Evolutionary conservation across 2,888 invertebrate species (phyloP), one percentile per base, ranked within the genome.

Genomic region (Peribatodes rhomboidaria): DNA sequence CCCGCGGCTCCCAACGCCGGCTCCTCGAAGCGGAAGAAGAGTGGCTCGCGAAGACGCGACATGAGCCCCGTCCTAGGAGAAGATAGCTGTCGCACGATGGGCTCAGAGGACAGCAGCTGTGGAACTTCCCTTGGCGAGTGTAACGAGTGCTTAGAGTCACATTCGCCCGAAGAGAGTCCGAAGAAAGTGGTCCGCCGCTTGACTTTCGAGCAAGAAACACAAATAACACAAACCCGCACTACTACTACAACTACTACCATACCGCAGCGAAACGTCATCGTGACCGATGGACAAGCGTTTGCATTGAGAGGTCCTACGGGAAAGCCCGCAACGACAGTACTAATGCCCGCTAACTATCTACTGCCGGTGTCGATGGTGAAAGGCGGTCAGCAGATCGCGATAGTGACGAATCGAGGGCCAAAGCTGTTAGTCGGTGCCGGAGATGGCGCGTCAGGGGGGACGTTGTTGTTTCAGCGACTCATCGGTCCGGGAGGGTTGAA

Each of bases 21-120:
- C 16, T 95, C 95, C 46, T 94, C 95, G 0, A 96, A 96, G 68
- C 94, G 96, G 46, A 95, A 96, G 76, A 96, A 96, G 81, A 95
- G 94, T 61, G 93, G 94, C 42, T 94, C 94, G 16, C 95, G 96
- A 20, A 88, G 86, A 79, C 94, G 90, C 0, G 95, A 95, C 56
- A 83, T 94, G 76, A 95, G 95, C 75, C 95, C 94, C 35, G 92
- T 92, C 7, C 84, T 94, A n/a, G 92, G 94, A 10, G 96, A 96
- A 49, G 96, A 96, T 76, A 93, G 95, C 7, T 94, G 95, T 14
- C 88, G 95, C 37, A 96, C 96, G 0, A 95, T 96, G 92, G 96
- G 96, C 2, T 96, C 96, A 64, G 96, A 96, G 83, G 96, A 96
- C 76, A 96, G 96, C 76, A 96, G 96, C 11, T 96, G 96, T 75